A percentile compares a stretch with the other conserved stretches of the same genome.
Conservation (phyloP, 2,888 invertebrate species). For the Candidula unifasciata region DNA sequence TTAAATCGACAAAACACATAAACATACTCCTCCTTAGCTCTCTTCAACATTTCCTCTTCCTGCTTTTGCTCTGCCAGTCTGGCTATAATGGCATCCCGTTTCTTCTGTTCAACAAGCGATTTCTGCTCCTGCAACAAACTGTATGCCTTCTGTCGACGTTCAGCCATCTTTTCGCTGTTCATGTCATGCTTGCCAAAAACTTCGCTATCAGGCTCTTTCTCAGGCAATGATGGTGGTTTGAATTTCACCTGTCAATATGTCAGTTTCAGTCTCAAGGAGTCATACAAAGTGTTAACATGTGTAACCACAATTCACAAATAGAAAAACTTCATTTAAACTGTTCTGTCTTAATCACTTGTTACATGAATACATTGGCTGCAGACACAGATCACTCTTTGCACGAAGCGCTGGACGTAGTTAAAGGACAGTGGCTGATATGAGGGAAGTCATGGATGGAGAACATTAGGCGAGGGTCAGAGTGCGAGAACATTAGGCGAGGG, state of each 20-base stretch:
- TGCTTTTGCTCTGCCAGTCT: conserved; percentile 75
- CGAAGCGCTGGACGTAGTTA: too few relatives aligned
- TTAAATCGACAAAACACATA: not conserved
- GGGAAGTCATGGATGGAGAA: too few relatives aligned
- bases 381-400: too few relatives aligned
- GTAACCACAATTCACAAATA: too few relatives aligned
- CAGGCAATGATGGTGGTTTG: conserved; percentile 75
- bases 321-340: too few relatives aligned
- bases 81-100: conserved; percentile 74
- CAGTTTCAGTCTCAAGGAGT: too few relatives aligned
- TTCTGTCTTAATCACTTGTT: too few relatives aligned
- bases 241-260: conserved; percentile 66
- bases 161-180: conserved; percentile 76
- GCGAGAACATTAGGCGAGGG: too few relatives aligned
- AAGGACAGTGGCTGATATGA: too few relatives aligned
- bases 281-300: too few relatives aligned
- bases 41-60: conserved; percentile 73
- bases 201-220: conserved; percentile 72
- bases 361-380: too few relatives aligned
- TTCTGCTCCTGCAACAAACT: conserved; percentile 75
- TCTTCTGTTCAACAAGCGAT: conserved; percentile 74
- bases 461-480: too few relatives aligned
- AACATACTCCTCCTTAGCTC: conserved; percentile 74
- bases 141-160: conserved; percentile 71
- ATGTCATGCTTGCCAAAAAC: conserved; percentile 78